Conservation (phyloP, 2,113 vertebrate species). For the Malurus alboscapulatus region DNA sequence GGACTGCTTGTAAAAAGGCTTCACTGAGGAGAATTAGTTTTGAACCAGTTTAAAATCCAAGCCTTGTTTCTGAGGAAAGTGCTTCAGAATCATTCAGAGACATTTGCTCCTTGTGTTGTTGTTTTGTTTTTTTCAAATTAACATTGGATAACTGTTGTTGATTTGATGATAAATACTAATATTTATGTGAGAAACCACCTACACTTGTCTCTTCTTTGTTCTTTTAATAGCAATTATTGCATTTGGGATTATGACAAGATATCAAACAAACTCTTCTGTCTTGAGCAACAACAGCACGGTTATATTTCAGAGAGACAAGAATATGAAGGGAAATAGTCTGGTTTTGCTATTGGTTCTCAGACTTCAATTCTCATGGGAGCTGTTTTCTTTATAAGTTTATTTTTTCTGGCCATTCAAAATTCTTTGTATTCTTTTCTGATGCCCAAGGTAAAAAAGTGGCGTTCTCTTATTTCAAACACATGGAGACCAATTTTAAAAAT, state of each 20-base stretch:
- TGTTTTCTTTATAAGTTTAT: neutral
- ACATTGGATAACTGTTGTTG: neutral
- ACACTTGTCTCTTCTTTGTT: neutral
- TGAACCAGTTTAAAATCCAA: constrained; percentile 11
- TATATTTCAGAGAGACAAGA: neutral
- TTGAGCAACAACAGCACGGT: neutral
- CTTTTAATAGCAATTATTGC: neutral
- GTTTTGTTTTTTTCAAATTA: neutral
- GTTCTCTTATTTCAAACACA: neutral
- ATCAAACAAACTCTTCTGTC: neutral
- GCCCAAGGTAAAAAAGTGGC: neutral
- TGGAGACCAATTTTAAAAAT: neutral
- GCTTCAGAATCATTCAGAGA: neutral
- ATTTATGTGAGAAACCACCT: neutral
- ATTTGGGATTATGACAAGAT: neutral
- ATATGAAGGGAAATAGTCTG: neutral
- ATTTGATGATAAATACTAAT: neutral
- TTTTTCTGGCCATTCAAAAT: neutral
- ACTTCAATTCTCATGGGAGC: neutral
- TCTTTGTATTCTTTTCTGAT: neutral
- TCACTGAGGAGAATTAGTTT: neutral
- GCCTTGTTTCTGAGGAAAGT: constrained; percentile 14
- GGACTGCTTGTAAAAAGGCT: neutral
- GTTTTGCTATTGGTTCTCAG: neutral
- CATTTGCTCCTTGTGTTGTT: neutral